phyloP scores from a whole-genome alignment of 2,113 vertebrate species.

The Isichthys henryi region DNA sequence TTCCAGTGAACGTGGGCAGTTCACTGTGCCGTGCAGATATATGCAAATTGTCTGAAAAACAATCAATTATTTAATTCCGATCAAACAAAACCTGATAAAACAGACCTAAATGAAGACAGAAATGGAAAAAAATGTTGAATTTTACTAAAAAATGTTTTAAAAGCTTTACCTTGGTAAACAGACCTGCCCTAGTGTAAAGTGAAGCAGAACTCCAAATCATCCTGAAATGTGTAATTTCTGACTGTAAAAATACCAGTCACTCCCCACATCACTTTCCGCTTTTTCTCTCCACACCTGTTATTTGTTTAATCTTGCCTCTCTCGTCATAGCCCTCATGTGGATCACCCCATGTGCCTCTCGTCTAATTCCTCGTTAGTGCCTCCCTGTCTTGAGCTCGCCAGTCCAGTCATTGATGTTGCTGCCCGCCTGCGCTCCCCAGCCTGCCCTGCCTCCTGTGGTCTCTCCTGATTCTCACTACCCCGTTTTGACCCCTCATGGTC shows the following conservation, averaged over 20 bases:
- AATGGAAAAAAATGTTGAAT: neutral
- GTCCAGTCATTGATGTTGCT: too few relatives aligned
- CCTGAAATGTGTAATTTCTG: neutral
- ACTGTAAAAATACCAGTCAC: neutral
- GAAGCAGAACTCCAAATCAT: neutral
- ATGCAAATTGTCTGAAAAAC: neutral
- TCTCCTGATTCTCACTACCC: too few relatives aligned
- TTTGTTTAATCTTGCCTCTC: too few relatives aligned
- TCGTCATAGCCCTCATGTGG: too few relatives aligned
- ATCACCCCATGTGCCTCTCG: too few relatives aligned
- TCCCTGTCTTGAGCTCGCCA: too few relatives aligned
- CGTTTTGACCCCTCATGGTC: too few relatives aligned
- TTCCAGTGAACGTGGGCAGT: neutral
- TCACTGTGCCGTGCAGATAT: neutral
- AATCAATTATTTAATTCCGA: slow-evolving; percentile 12
- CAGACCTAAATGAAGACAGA: slow-evolving; percentile 2
- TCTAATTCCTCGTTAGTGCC: too few relatives aligned
- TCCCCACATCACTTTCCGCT: too few relatives aligned
- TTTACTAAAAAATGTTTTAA: neutral
- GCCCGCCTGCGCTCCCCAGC: too few relatives aligned
- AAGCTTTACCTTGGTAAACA: neutral
- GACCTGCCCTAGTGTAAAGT: neutral
- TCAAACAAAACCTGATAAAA: slow-evolving; percentile 4
- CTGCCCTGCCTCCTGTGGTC: too few relatives aligned
- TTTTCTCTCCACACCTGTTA: too few relatives aligned